These are phyloP conservation scores for Scaptomyza parva DNA, from an alignment of 2,888 invertebrate genomes.

Conservation along the genomic window DNA sequence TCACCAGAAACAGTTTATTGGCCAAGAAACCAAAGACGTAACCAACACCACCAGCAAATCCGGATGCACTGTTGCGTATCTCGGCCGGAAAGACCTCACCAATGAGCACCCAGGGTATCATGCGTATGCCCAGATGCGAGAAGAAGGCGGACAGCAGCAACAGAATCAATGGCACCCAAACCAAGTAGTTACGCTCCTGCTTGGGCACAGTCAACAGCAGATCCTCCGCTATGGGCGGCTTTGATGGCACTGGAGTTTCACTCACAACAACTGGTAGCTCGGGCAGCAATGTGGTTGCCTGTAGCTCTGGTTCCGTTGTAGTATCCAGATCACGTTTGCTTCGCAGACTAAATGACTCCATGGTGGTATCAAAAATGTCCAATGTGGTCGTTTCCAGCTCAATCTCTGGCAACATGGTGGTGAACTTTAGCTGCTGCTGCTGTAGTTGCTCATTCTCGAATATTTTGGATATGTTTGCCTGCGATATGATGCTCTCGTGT, in stretches of 20 bases:
- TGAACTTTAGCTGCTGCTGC: conserved; percentile 29
- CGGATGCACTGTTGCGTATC: conserved; percentile 90
- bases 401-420: conserved; percentile 40
- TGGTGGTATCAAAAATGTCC: conserved; percentile 17
- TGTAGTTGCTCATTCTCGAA: conserved; percentile 67
- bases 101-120: conserved; percentile 92
- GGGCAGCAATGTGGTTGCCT: conserved; percentile 55
- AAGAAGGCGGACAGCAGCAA: conserved; percentile 89
- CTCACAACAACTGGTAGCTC: conserved; percentile 3
- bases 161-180: conserved; percentile 89
- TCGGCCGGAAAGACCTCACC: conserved; percentile 91
- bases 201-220: conserved; percentile 82
- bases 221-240: conserved; percentile 64
- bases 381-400: conserved; percentile 43
- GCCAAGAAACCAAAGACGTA: conserved; percentile 91
- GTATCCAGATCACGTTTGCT: conserved; percentile 57
- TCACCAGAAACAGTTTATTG: conserved; percentile 90
- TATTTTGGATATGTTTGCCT: conserved; percentile 82
- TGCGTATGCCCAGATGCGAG: conserved; percentile 88
- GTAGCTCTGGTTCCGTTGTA: conserved; percentile 29
- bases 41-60: conserved; percentile 89
- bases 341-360: conserved; percentile 63
- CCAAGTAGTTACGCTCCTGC: conserved; percentile 85
- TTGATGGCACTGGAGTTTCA: conserved; percentile 13
- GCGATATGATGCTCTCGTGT: conserved; percentile 80